A percentile compares a stretch with the other conserved stretches of the same genome.
Conservation (phyloP, 2,113 vertebrate species). For the Hyperopisus bebe region DNA sequence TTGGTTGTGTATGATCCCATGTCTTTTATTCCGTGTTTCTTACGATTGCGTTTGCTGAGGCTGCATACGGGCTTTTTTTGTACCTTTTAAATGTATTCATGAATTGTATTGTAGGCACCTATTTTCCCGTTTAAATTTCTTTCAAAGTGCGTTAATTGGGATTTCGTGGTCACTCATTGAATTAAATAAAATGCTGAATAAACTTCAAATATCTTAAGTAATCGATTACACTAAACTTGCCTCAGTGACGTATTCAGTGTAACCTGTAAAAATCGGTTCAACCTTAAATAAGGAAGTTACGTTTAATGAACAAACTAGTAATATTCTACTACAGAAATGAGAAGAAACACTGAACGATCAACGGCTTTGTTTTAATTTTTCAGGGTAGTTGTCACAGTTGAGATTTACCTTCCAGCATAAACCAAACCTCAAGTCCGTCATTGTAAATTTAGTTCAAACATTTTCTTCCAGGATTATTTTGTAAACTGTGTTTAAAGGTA, state of each 20-base stretch:
- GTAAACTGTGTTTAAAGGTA: neutral
- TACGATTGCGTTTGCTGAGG: neutral
- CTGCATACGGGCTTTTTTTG: neutral
- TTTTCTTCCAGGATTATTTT: neutral
- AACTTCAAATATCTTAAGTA: neutral
- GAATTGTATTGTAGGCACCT: neutral
- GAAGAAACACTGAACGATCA: neutral
- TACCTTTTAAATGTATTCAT: neutral
- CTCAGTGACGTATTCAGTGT: neutral
- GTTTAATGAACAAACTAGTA: neutral
- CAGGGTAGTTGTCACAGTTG: neutral
- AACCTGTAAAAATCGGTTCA: neutral
- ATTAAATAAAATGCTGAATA: neutral
- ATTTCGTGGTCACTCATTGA: neutral
- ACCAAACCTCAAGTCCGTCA: neutral
- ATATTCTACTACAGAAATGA: neutral
- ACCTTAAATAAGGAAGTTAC: neutral
- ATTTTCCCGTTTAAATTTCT: neutral
- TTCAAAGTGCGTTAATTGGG: neutral
- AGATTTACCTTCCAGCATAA: neutral
- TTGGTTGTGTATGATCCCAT: neutral
- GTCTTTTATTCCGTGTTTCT: neutral
- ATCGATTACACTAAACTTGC: neutral
- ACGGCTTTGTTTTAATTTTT: neutral
- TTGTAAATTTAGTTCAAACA: neutral